Evolutionary conservation across 2,797 vertebrate genomes (phyloP), one percentile per base, ranked within the genome.

Genomic region (Leptoclinus maculatus): DNA sequence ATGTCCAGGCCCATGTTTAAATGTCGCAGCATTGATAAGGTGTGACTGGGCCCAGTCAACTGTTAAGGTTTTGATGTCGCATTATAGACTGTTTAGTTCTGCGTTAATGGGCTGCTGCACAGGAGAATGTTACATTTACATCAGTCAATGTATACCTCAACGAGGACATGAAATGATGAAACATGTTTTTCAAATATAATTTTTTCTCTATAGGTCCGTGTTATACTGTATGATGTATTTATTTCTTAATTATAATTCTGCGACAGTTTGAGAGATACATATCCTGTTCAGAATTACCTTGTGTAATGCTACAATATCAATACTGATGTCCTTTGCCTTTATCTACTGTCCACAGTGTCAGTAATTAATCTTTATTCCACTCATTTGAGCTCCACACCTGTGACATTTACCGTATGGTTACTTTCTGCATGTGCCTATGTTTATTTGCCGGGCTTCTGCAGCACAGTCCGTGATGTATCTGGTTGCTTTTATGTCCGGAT

Each of bases 21-120:
- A 94, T 93, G 93, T 91, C 84, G 87, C 87, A 74, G 89, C 91
- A 93, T 87, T 94, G 93, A 94, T 92, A 93, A 87, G 88, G 85
- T 93, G 88, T 92, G 92, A 94, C 92, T 91, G 89, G 81, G 69
- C 76, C 80, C 91, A 93, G 85, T 92, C 87, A 82, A 85, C 85
- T 92, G 90, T 93, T 91, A 89, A 91, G 79, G 63, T 81, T 91
- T 91, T 78, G 80, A 87, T 94, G 84, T 91, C 49, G 78, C 80
- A 90, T 92, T 94, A 92, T 91, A 76, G 90, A 92, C 88, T 91
- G 90, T 90, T 93, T 92, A 93, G 91, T 90, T 92, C 86, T 89
- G 83, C 83, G 71, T 94, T 93, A 93, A 93, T 92, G 87, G 90
- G 76, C 76, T 89, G 87, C 87, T 86, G 88, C 87, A 82, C 87